Base-by-base conservation (phyloP, 1,140 invertebrate species). In the Thalassaphorura encarpata region DNA sequence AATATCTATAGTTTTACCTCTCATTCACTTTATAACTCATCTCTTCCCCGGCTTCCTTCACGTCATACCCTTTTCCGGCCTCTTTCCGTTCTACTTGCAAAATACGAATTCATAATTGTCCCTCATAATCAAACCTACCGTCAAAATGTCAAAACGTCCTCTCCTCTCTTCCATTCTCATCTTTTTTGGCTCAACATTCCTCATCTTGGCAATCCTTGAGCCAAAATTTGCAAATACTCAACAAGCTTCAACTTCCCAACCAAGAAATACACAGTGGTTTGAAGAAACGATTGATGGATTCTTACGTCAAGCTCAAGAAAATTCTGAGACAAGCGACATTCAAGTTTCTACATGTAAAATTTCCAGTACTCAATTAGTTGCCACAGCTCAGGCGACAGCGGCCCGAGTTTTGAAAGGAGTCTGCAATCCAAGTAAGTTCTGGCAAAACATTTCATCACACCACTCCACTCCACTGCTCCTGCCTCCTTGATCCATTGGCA, bases 321-420 rank as follows among this genome's bases (percentile, higher is more conserved):
- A 64, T 29, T 66, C 63, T 46, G 67, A 67, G 15, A 63, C 68
- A 0, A 67, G 67, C 13, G 72, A 74, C 53, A 69, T 67, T 19
- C 71, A 73, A 31, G 65, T 70, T 31, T 68, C 73, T 0, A 70
- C 62, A 24, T 76, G 75, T 50, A 70, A 68, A 53, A 72, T 76
- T 24, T 69, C 66, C 5, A 73, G 71, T 0, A 67, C 73, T 41
- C 67, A 75, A 52, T 62, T 76, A n/a, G 66, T 72, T 2, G 70
- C 73, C 1, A 71, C 71, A 13, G 75, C 74, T 33, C 67, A 71
- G 60, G 69, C 74, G 1, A 75, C 72, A 1, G 69, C 73, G 6
- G 71, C 69, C 6, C 69, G 69, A 53, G 69, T 76, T 15, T 67
- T 75, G 0, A 72, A 71, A 2, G 72, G 73, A 53, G 66, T 70